A percentile compares a stretch with the other conserved stretches of the same genome.
These are phyloP conservation scores for Triops longicaudatus DNA, from an alignment of 1,140 invertebrate species.

Conservation along the genomic window DNA sequence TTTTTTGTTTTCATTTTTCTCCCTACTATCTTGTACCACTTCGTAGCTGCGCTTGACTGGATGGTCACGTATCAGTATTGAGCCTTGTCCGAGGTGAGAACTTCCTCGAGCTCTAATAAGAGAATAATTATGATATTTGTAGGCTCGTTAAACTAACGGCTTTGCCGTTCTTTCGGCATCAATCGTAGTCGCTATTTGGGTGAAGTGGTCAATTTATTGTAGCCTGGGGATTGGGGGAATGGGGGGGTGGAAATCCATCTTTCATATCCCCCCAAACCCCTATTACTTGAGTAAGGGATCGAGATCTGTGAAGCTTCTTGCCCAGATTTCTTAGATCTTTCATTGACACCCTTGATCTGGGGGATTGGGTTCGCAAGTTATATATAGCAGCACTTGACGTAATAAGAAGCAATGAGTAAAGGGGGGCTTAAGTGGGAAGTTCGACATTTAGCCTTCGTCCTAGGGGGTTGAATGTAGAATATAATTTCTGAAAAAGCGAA, in stretches of 20 bases:
- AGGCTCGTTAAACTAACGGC: neutral
- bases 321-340: neutral
- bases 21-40: neutral
- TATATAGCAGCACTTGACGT: neutral
- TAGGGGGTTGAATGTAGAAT: neutral
- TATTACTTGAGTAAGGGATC: neutral
- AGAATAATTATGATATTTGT: slow-evolving; percentile 3
- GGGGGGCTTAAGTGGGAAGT: neutral
- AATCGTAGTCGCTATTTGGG: neutral
- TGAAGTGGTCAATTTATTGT: neutral
- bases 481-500: no score
- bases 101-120: neutral
- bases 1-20: neutral
- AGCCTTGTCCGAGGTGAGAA: neutral
- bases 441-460: neutral
- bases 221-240: neutral
- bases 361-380: neutral
- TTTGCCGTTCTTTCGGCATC: neutral
- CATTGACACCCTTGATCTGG: neutral
- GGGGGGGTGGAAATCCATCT: neutral
- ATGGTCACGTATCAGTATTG: neutral
- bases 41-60: neutral
- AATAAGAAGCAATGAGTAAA: neutral
- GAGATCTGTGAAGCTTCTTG: neutral
- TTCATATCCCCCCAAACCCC: neutral